phyloP scores from a whole-genome alignment of 1,140 invertebrate genomes.

The Hyposmocoma kahamanoa region DNA sequence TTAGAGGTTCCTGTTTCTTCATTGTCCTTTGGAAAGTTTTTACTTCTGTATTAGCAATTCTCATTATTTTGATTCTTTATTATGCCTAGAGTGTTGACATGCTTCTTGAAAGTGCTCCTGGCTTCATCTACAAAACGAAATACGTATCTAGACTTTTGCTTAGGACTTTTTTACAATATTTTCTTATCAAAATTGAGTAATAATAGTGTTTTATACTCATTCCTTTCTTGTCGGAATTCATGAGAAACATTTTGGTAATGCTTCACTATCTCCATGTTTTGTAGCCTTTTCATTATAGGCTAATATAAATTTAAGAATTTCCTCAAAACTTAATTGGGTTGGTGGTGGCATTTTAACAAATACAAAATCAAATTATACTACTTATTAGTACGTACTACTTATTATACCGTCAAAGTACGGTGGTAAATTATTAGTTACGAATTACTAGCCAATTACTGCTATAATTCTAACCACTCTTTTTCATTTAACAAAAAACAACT shows the following conservation, averaged over 20 bases:
- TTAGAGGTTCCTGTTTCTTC: conserved; percentile 46
- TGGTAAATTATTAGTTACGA: too few species aligned
- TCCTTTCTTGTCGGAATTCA: conserved; percentile 85
- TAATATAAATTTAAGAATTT: conserved; percentile 88
- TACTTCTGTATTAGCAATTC: conserved; percentile 88
- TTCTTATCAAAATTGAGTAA: too few species aligned
- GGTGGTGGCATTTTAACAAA: conserved; percentile 77
- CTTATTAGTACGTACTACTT: too few species aligned
- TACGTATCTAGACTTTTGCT: too few species aligned
- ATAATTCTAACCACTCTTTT: too few species aligned
- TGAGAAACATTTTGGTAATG: conserved; percentile 90
- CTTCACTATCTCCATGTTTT: conserved; percentile 90
- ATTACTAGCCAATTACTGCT: too few species aligned
- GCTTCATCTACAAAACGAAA: conserved; percentile 83
- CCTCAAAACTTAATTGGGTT: conserved; percentile 84
- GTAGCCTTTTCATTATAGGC: conserved; percentile 88
- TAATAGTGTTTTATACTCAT: too few species aligned
- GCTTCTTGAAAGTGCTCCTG: conserved; percentile 90
- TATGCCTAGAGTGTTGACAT: conserved; percentile 90
- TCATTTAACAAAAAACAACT: too few species aligned
- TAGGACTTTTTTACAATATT: too few species aligned
- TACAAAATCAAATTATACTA: not conserved
- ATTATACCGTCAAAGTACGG: too few species aligned
- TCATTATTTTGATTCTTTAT: conserved; percentile 88
- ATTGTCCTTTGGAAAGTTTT: conserved; percentile 75